Evolutionary conservation across 2,888 invertebrate genomes (phyloP).

Genomic region (Labia minor): DNA sequence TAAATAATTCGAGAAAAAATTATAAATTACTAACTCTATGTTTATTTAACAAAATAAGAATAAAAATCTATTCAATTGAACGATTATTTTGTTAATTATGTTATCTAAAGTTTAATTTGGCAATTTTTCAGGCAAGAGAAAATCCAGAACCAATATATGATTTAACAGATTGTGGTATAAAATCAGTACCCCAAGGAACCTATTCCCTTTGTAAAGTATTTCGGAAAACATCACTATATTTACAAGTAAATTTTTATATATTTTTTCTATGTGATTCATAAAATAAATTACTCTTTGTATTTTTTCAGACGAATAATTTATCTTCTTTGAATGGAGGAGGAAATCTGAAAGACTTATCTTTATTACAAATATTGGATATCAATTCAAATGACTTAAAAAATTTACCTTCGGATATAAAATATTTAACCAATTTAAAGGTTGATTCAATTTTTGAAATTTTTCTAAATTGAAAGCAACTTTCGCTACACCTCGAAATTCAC

Average conservation of each 20-base stretch:
- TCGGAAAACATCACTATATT: slow-evolving; percentile 56
- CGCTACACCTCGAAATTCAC: slow-evolving; percentile 18
- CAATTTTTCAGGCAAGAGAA: slow-evolving; percentile 57
- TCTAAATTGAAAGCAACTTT: no score
- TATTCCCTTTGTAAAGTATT: slow-evolving; percentile 72
- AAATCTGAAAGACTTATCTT: slow-evolving; percentile 54
- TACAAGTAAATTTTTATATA: slow-evolving; percentile 25
- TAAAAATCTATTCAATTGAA: not conserved
- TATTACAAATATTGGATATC: slow-evolving; percentile 55
- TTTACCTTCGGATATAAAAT: slow-evolving; percentile 53
- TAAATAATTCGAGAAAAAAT: not conserved
- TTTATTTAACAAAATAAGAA: no score
- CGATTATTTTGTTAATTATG: no score
- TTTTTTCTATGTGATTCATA: not conserved
- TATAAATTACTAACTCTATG: no score
- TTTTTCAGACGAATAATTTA: slow-evolving; percentile 55
- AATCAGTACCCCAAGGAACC: slow-evolving; percentile 62
- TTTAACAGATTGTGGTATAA: slow-evolving; percentile 64
- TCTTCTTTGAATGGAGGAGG: slow-evolving; percentile 60
- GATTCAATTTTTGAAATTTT: slow-evolving; percentile 25
- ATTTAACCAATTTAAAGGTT: slow-evolving; percentile 56
- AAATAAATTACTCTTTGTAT: not conserved
- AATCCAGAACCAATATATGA: slow-evolving; percentile 73
- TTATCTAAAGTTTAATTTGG: no score
- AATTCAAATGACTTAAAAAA: slow-evolving; percentile 52